Conservation (phyloP, 2,113 vertebrate species). For the Scalopus aquaticus region DNA sequence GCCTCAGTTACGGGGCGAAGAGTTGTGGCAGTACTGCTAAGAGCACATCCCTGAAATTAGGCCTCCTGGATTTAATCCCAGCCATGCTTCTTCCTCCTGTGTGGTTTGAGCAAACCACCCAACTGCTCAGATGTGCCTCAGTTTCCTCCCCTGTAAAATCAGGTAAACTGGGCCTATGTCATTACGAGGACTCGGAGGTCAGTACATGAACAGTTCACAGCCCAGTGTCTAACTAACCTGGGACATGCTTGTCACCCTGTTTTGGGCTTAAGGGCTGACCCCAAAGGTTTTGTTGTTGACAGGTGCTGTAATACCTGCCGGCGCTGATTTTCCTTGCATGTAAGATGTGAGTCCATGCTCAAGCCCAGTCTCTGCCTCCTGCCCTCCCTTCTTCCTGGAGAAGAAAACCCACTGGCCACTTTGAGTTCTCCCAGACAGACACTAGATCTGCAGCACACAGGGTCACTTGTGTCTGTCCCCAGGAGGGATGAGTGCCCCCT, state of each 20-base stretch:
- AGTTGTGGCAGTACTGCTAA: background rate
- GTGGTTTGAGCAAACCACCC: background rate
- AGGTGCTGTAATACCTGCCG: background rate
- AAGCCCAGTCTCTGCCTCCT: background rate
- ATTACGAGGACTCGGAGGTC: background rate
- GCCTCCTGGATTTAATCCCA: background rate
- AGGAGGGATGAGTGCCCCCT: background rate
- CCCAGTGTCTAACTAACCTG: background rate
- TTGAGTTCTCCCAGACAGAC: background rate
- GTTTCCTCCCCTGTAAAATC: background rate
- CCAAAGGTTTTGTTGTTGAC: background rate
- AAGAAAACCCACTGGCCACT: background rate
- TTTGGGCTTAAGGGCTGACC: background rate
- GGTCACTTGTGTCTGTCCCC: background rate
- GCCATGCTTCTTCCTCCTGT: background rate
- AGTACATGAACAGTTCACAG: background rate
- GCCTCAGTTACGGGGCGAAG: background rate
- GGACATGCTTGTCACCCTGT: background rate
- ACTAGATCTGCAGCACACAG: background rate
- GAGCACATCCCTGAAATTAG: background rate
- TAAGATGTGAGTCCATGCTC: background rate
- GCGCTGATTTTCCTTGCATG: background rate
- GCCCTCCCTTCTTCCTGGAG: background rate
- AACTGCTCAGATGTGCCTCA: background rate
- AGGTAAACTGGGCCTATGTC: too few species aligned